Base-by-base conservation (phyloP, 2,113 vertebrate species). In the Astur gentilis region DNA sequence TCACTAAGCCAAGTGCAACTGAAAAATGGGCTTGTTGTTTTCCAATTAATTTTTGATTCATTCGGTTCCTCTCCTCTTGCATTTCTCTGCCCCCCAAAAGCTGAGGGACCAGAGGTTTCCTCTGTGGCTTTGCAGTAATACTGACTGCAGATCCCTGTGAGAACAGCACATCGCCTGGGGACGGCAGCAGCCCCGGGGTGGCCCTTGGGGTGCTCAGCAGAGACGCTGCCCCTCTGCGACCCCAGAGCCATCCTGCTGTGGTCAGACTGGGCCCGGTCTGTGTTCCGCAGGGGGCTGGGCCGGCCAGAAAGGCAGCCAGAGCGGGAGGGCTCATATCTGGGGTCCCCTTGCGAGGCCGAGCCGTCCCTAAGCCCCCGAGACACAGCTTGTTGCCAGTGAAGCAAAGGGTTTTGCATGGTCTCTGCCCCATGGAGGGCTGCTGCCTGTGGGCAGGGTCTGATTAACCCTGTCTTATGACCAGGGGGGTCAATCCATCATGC, bases 291-390 rank as follows among this genome's bases (percentile, higher is more conserved):
- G 4, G 62, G n/a, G 40, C 40, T 75, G 71, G 27, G 7, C 64
- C 1, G 3, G 9, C 14, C 42, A 13, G 55, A 44, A 32, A 26
- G 40, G 65, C 60, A 36, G 36, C 32, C 1, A 3, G 61, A 10
- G 22, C 1, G 1, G 23, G 20, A 52, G 6, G 8, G 6, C 32
- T 85, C 23, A 6, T 47, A 47, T 47, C 36, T 76, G 70, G 29
- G 13, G 40, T 26, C 50, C 13, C 7, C 3, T 64, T 3, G 3
- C 0, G 6, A n/a, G 50, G 42, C 25, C 6, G 3, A 42, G 8
- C 11, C 1, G 9, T 36, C 26, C 36, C n/a, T 1, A 1, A n/a
- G 47, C 40, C n/a, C 38, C 25, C 0, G 1, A 34, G 17, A 26
- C 25, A 6, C 19, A 8, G 29, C 21, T 47, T 11, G 29, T 20